Base-by-base conservation (phyloP, 1,140 invertebrate species). In the Heliconius congener region DNA sequence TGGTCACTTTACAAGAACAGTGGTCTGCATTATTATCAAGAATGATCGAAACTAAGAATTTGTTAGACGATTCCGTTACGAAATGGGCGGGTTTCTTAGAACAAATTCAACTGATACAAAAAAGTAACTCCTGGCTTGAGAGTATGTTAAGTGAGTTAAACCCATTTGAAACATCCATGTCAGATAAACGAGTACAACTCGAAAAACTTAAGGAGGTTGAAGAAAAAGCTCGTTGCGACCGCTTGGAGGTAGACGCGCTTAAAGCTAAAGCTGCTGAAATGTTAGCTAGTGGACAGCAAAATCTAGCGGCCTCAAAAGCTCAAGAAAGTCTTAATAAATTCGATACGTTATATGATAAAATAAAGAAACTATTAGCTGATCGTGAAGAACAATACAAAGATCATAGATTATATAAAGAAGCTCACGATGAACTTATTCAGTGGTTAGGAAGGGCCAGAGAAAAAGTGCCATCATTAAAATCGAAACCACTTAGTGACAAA, bases 221-320 rank as follows among this genome's bases (percentile, higher is more conserved):
- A 91, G 98, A 99, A 90, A 99, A 98, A 93, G 96, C 98, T 5
- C 95, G 97, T 8, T 98, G 98, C 90, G 98, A 99, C 88, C 98
- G 98, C 85, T 97, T 98, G 82, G 98, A 99, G 89, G 98, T 99
- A 5, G 98, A 99, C 83, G 97, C 96, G 77, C 91, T 99, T 34
- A 98, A 98, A 94, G 94, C 96, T 18, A 98, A 98, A 91, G 97
- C 98, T 6, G 95, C 96, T n/a, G 98, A 98, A 95, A 97, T 99
- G 96, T 95, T 98, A 50, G 96, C 97, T 42, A 97, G 96, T 90
- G 97, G 98, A 30, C 97, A 98, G 89, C 97, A 98, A 95, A 97
- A 96, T 84, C 96, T 98, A 91, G 96, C 97, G 3, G 97, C 97
- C 0, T 96, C 96, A 70, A 96, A 98, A 95, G 98, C 98, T 2